Percentiles rank a stretch among this genome's conserved stretches.
These are phyloP conservation scores for Channallabes apus DNA, from an alignment of 2,797 vertebrate genomes.

Conservation along the genomic window DNA sequence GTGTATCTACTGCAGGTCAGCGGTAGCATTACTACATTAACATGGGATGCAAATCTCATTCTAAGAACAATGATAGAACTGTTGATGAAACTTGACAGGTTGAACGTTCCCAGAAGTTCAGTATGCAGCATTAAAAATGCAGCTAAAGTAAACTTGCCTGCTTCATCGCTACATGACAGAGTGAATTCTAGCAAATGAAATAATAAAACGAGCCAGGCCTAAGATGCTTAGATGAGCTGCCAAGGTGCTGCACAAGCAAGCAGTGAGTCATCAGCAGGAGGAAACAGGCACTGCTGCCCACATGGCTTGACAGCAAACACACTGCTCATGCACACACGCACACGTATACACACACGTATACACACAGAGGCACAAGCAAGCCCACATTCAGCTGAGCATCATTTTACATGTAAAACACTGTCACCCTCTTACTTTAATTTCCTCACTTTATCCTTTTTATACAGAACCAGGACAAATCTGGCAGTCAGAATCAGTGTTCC, in stretches of 20 bases:
- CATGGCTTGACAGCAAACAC: conserved; percentile 59
- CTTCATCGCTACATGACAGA: not conserved
- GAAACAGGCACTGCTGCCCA: conserved; percentile 67
- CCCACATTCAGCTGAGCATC: conserved; percentile 27
- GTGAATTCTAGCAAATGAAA: not conserved
- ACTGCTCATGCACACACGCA: conserved; percentile 14
- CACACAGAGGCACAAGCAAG: conserved; percentile 1
- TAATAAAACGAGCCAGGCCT: conserved; percentile 20
- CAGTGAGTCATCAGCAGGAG: conserved; percentile 71
- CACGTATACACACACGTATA: not conserved
- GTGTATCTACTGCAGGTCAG: not conserved
- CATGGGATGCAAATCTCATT: not conserved
- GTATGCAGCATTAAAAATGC: not conserved
- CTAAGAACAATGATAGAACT: not conserved
- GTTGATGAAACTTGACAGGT: not conserved
- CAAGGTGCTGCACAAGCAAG: conserved; percentile 55
- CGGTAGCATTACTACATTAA: not conserved
- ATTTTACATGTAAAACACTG: conserved; percentile 18
- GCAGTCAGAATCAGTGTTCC: conserved; percentile 18
- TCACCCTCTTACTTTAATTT: not conserved
- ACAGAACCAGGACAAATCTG: not conserved
- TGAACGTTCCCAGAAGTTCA: not conserved
- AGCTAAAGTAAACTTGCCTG: not conserved
- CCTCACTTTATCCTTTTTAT: not conserved
- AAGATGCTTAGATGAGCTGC: conserved; percentile 23